Evolutionary conservation across 92 coral and sea anemone genomes (phyloP).

Genomic region (Palythoa heliodiscus): DNA sequence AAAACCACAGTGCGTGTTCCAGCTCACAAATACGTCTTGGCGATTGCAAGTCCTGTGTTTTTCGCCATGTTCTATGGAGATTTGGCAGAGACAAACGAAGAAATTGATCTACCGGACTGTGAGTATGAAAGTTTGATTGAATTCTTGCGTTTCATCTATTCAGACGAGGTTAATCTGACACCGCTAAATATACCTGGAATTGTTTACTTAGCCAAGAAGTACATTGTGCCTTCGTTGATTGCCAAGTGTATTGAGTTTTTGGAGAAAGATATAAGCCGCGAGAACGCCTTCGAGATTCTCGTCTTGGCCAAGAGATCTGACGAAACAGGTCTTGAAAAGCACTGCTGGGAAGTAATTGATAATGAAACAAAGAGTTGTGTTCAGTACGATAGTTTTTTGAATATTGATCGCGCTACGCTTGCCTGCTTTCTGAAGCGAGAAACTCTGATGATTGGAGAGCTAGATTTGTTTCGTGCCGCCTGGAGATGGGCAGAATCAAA

Average conservation of each 20-base stretch:
- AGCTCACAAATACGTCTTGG: constrained; percentile 51
- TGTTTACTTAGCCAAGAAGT: constrained; percentile 70
- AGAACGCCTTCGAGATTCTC: constrained; percentile 56
- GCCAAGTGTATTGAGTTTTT: constrained; percentile 54
- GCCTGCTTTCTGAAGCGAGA: constrained; percentile 63
- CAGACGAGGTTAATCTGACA: constrained; percentile 63
- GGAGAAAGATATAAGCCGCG: constrained; percentile 46
- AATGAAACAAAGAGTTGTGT: constrained; percentile 50
- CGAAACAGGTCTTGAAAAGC: constrained; percentile 55
- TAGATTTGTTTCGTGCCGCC: constrained; percentile 60
- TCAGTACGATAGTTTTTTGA: constrained; percentile 50
- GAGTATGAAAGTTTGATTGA: constrained; percentile 61
- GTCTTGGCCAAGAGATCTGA: constrained; percentile 63
- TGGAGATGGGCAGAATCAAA: constrained; percentile 66
- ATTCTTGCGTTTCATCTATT: constrained; percentile 64
- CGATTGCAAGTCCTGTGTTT: constrained; percentile 71
- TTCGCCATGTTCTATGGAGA: constrained; percentile 48
- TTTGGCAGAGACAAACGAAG: constrained; percentile 60
- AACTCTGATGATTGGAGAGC: constrained; percentile 59
- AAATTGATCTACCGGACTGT: constrained; percentile 66
- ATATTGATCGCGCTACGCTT: constrained; percentile 59
- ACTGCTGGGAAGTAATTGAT: constrained; percentile 67
- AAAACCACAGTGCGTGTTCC: constrained; percentile 33
- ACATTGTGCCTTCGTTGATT: constrained; percentile 67
- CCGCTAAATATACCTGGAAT: constrained; percentile 55